Evolutionary conservation across 2,113 vertebrate species (phyloP).

Genomic region (Capreolus pygargus): DNA sequence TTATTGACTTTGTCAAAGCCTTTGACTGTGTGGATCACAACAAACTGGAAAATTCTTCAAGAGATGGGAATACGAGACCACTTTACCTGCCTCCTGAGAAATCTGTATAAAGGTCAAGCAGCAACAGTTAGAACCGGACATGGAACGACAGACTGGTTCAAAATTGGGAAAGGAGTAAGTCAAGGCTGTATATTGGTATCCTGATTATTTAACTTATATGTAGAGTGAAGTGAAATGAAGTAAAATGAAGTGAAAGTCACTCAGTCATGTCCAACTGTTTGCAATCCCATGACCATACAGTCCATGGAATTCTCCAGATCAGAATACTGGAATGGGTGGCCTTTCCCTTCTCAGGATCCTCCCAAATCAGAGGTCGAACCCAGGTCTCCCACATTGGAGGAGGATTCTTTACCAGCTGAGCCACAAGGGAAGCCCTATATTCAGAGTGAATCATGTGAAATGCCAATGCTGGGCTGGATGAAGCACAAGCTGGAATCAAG

Average conservation of each 20-base stretch:
- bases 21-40: not conserved
- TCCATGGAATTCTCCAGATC: no score
- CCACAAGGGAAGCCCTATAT: not conserved
- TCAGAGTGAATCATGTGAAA: not conserved
- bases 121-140: not conserved
- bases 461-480: accelerated
- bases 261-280: not conserved
- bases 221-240: not conserved
- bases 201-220: not conserved
- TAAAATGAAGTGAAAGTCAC: not conserved
- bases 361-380: no score
- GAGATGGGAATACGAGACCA: not conserved
- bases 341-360: no score
- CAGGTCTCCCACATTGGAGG: no score
- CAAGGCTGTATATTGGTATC: not conserved
- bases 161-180: not conserved
- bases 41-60: not conserved
- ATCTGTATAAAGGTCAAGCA: not conserved
- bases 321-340: no score
- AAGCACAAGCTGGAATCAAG: not conserved
- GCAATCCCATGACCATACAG: not conserved
- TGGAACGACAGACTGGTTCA: not conserved
- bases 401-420: not conserved
- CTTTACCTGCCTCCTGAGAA: not conserved
- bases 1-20: not conserved